Evolutionary conservation across 2,797 vertebrate species (phyloP), one percentile per base, ranked within the genome.

Genomic region (Sebastes kiyomatsui): DNA sequence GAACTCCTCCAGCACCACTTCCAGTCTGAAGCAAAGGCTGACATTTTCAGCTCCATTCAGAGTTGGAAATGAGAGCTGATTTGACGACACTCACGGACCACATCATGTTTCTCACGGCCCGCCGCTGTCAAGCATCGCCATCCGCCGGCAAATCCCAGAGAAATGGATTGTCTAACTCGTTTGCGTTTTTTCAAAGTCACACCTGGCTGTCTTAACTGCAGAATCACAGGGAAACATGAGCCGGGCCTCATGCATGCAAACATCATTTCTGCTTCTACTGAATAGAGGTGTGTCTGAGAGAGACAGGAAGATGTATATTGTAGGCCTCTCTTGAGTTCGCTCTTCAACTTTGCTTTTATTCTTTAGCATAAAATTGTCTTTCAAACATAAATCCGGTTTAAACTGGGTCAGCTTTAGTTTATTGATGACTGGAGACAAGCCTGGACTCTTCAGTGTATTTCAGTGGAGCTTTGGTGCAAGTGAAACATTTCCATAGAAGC

Each of bases 11-110:
- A 49, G 20, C 27, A 56, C 22, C 22, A 27, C 67, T 14, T 54
- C 20, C 12, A 27, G n/a, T 20, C 60, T 52, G 27, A 28, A 54
- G 59, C 28, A 22, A 42, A 68, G 23, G 27, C 28, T 28, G 67
- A 75, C 28, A 72, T 67, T 42, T 77, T n/a, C 49, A 32, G 23
- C 52, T 77, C n/a, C 56, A 73, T 82, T 49, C 49, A 61, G 65
- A 14, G 49, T 20, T 49, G 25, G 13, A 38, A 5, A 67, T 38
- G 5, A 22, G 30, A 59, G 16, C 20, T 20, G 46, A 69, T 52
- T 38, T 46, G n/a, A 64, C 46, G 58, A 23, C 23, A 25, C 23
- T 16, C 38, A 33, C 20, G 7, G 49, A 18, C 62, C 49, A 52
- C 32, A 22, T 62, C 11, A 3, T 42, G 42, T 55, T 67, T 62